These are phyloP conservation scores for Dermatemys mawii DNA, from an alignment of 2,113 vertebrate species.

Conservation along the genomic window DNA sequence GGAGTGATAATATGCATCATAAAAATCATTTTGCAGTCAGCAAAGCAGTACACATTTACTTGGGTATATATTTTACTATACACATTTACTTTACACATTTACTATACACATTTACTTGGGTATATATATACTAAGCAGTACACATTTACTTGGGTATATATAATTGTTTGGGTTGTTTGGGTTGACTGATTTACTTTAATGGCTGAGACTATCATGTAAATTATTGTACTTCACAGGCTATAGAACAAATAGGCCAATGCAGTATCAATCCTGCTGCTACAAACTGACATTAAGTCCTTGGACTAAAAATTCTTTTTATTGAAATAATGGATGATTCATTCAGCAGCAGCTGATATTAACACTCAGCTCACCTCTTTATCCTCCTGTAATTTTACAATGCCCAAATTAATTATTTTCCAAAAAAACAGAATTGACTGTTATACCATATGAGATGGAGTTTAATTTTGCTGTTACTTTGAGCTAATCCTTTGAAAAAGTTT, in stretches of 20 bases:
- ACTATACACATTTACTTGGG: background rate
- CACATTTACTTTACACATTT: background rate
- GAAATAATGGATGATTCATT: background rate
- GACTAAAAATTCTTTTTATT: background rate
- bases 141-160: background rate
- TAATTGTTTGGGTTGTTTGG: too few species aligned
- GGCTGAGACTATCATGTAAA: background rate
- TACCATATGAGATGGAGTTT: background rate
- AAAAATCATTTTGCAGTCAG: background rate
- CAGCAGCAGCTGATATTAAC: background rate
- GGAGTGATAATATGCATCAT: background rate
- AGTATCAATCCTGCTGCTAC: background rate
- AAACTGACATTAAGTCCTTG: background rate
- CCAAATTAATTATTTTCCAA: background rate
- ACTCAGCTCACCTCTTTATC: background rate
- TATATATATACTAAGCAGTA: background rate
- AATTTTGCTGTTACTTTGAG: background rate
- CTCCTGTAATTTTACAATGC: background rate
- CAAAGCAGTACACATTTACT: background rate
- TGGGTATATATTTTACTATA: background rate
- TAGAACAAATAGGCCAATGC: background rate
- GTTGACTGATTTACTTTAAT: background rate
- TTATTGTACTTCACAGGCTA: constrained; percentile 3
- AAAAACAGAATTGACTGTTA: background rate
- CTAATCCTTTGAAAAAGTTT: background rate